phyloP scores from a whole-genome alignment of 2,113 vertebrate genomes.

The Rhombomys opimus region DNA sequence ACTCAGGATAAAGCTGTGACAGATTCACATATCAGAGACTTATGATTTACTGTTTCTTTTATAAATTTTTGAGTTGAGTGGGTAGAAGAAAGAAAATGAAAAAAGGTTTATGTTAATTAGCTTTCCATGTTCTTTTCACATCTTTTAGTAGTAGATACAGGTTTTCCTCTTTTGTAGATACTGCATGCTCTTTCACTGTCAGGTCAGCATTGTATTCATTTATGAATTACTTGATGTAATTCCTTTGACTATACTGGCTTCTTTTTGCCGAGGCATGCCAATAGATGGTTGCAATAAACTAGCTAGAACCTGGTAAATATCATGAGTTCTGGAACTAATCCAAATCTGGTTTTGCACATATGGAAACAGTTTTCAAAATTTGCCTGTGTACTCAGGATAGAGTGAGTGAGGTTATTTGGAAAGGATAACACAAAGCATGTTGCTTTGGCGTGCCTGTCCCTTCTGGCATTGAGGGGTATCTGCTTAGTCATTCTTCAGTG shows the following conservation, averaged over 20 bases:
- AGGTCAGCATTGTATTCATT: not conserved
- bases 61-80: slow-evolving; percentile 18
- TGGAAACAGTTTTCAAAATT: not conserved
- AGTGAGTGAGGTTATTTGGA: not conserved
- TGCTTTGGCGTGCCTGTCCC: not conserved
- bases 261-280: not conserved
- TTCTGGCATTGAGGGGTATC: not conserved
- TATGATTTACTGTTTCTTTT: not conserved
- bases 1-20: not conserved
- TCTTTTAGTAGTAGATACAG: not conserved
- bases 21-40: not conserved
- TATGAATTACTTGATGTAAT: not conserved
- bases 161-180: not conserved
- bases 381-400: not conserved
- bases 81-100: not conserved
- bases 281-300: not conserved
- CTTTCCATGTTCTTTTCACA: not conserved
- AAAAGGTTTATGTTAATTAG: not conserved
- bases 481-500: not conserved
- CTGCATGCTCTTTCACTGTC: not conserved
- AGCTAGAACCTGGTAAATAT: not conserved
- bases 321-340: not conserved
- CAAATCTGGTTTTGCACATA: not conserved
- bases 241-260: not conserved
- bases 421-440: not conserved